Base-by-base conservation (phyloP, 2,888 invertebrate species). In the Abrostola tripartita region DNA sequence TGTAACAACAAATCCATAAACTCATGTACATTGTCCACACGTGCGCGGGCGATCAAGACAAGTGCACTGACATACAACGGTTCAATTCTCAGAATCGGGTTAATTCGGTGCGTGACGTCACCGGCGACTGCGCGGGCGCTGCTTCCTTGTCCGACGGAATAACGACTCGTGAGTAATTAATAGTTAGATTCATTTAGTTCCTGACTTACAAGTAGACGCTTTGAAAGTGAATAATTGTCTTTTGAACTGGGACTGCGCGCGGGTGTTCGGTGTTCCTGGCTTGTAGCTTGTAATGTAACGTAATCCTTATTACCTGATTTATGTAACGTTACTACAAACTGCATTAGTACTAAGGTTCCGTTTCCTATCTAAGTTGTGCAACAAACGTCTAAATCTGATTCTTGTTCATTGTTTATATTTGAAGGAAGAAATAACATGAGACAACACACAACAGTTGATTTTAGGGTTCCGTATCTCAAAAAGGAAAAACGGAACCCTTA, bases 51-150 rank as follows among this genome's bases (percentile, higher is more conserved):
- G 82, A 86, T 88, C 89, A 84, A 87, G 90, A 90, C 92, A 90
- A 91, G 91, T 91, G 91, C 90, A 91, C 89, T 87, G 87, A 88
- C 90, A 87, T 87, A 88, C 86, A 85, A 88, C 88, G 88, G 86
- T 88, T 88, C 85, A 82, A 83, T 93, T 93, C 92, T 91, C 84
- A 78, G 93, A 92, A 93, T 86, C 86, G 86, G 88, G 91, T 92
- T 92, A 93, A 93, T 92, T 93, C 84, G 82, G 91, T 85, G 83
- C 84, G 86, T 92, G 92, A 93, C 93, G 92, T 92, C 92, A 92
- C 72, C 74, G 71, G 72, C 77, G 84, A 72, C 66, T 65, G 68
- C 72, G 73, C 72, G 58, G 59, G 81, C 80, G 76, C 80, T 81
- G 85, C 86, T 90, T 90, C 89, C 89, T 90, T 82, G 87, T 90